phyloP scores from a whole-genome alignment of 2,888 invertebrate species.

The Zele albiditarsus region DNA sequence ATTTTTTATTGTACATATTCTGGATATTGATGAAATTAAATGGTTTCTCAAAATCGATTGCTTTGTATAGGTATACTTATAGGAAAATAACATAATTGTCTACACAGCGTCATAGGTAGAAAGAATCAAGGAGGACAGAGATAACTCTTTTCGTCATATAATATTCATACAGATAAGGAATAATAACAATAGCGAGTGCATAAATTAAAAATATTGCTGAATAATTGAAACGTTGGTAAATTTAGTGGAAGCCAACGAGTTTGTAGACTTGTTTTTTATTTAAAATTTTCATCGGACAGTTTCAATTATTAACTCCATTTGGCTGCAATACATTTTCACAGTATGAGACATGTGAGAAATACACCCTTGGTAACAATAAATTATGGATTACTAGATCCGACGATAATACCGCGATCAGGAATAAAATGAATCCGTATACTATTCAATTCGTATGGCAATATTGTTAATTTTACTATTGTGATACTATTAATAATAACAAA shows the following conservation, averaged over 20 bases:
- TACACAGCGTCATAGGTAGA: not conserved
- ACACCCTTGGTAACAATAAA: not conserved
- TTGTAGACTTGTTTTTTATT: not conserved
- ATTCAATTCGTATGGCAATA: not conserved
- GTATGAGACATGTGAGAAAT: not conserved
- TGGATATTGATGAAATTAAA: constrained; percentile 44
- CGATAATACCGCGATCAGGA: not conserved
- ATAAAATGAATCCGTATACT: not conserved
- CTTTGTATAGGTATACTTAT: not conserved
- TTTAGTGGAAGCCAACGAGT: not conserved
- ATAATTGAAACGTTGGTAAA: not conserved
- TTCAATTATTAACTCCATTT: not conserved
- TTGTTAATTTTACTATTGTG: not conserved
- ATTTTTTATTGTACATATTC: constrained; percentile 47
- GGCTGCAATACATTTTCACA: not conserved
- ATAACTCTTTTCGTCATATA: not conserved
- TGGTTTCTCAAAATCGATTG: constrained; percentile 26
- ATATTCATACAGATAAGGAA: not conserved
- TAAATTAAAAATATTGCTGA: not conserved
- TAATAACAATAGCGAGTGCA: not conserved
- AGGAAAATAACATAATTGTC: not conserved
- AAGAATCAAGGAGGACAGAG: not conserved
- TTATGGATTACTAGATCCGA: not conserved
- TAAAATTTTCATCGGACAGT: not conserved
- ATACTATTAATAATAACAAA: not conserved